Evolutionary conservation across 2,888 invertebrate species (phyloP).

Genomic region (Callimorpha dominula): DNA sequence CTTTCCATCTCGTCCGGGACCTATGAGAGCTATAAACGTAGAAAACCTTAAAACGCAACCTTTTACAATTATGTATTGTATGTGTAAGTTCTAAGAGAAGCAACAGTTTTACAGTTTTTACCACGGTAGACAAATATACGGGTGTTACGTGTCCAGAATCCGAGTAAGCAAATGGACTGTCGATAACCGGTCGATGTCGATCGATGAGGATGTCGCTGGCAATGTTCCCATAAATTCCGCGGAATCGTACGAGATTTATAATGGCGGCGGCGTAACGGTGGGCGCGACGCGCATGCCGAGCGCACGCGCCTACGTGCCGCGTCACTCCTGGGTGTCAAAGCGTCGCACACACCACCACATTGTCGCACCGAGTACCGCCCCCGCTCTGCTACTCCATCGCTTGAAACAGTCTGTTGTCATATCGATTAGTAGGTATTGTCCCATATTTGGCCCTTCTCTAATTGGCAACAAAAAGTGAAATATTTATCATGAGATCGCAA

Average conservation of each 20-base stretch:
- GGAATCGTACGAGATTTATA: conserved; percentile 65
- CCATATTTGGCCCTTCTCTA: conserved; percentile 33
- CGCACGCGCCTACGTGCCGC: conserved; percentile 69
- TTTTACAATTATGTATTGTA: conserved; percentile 25
- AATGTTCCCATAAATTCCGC: conserved; percentile 70
- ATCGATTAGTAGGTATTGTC: conserved; percentile 43
- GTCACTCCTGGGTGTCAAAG: conserved; percentile 39
- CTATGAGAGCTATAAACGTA: neutral
- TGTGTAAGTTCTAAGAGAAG: conserved; percentile 24
- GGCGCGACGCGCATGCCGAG: conserved; percentile 66
- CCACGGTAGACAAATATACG: conserved; percentile 51
- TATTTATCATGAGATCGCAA: conserved; percentile 30
- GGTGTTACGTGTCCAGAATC: conserved; percentile 51
- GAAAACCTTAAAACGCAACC: conserved; percentile 22
- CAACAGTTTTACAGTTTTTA: conserved; percentile 20
- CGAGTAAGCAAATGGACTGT: conserved; percentile 54
- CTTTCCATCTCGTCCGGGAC: conserved; percentile 25
- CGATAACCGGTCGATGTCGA: conserved; percentile 65
- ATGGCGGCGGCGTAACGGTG: conserved; percentile 66
- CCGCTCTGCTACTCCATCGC: conserved; percentile 32
- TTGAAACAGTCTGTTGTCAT: conserved; percentile 36
- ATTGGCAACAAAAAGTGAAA: conserved; percentile 36
- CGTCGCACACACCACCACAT: conserved; percentile 9
- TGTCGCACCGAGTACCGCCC: conserved; percentile 23
- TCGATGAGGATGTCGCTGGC: conserved; percentile 64